Evolutionary conservation across 2,888 invertebrate species (phyloP).

Genomic region (Crocallis elinguaria): DNA sequence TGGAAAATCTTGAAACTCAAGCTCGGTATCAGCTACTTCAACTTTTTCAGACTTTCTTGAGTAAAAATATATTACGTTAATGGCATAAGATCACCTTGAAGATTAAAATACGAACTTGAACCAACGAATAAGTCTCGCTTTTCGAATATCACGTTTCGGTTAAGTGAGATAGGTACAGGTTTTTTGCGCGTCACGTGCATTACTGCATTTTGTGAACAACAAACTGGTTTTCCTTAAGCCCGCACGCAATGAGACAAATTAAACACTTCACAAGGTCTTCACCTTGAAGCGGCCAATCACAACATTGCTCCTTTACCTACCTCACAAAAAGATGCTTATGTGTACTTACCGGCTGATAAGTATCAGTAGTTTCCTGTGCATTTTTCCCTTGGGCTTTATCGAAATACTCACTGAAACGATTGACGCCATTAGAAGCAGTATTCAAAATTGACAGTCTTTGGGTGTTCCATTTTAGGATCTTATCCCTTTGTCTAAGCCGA

Average conservation of each 20-base stretch:
- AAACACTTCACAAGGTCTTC: slow-evolving; percentile 24
- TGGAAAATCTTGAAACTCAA: too few species aligned
- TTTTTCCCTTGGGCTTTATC: slow-evolving; percentile 35
- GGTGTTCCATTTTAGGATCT: slow-evolving; percentile 21
- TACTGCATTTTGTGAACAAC: slow-evolving; percentile 15
- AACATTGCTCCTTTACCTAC: slow-evolving; percentile 23
- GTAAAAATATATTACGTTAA: background rate
- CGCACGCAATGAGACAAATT: slow-evolving; percentile 21
- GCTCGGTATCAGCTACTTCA: too few species aligned
- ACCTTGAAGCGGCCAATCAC: slow-evolving; percentile 20
- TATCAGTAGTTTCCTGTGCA: slow-evolving; percentile 27
- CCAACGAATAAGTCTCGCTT: background rate
- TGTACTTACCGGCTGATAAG: slow-evolving; percentile 27
- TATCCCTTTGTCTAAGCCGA: slow-evolving; percentile 16
- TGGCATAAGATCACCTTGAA: background rate
- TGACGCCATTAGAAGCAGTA: slow-evolving; percentile 25
- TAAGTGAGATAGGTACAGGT: slow-evolving; percentile 1
- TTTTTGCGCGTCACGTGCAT: slow-evolving; percentile 6
- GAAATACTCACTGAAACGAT: slow-evolving; percentile 25
- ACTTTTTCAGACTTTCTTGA: background rate
- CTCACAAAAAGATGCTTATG: slow-evolving; percentile 19
- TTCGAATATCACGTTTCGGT: slow-evolving; percentile 10
- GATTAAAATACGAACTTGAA: slow-evolving; percentile 12
- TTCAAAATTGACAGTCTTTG: slow-evolving; percentile 34
- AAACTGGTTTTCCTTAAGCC: slow-evolving; percentile 19